Percentiles rank a stretch among this genome's conserved stretches.
phyloP scores from a whole-genome alignment of 2,797 vertebrate genomes.

The Fistularia commersonii region DNA sequence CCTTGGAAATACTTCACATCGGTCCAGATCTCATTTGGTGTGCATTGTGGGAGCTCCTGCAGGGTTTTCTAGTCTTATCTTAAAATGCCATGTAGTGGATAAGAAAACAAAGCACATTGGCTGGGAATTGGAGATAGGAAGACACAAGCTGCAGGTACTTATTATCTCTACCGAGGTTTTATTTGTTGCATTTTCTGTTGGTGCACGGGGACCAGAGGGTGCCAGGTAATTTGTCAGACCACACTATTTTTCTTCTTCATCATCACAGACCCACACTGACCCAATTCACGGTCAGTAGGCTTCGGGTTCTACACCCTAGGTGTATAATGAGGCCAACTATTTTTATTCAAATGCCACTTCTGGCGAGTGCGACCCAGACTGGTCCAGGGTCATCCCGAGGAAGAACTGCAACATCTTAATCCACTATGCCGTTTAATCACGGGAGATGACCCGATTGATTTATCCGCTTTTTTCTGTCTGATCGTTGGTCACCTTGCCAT shows the following conservation, averaged over 20 bases:
- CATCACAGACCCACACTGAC: constrained; percentile 24
- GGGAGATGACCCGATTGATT: too few relatives aligned
- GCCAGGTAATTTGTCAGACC: too few relatives aligned
- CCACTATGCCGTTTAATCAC: too few relatives aligned
- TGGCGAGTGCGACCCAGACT: constrained; percentile 46
- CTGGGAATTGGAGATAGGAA: constrained; percentile 7
- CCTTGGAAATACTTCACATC: constrained; percentile 1
- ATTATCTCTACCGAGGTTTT: constrained; percentile 1
- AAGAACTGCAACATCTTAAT: too few relatives aligned
- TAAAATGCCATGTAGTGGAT: constrained; percentile 20
- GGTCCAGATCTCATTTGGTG: constrained; percentile 9
- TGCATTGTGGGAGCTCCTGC: constrained; percentile 3
- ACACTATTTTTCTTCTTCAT: constrained; percentile 5
- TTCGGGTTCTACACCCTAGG: background rate
- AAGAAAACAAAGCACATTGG: constrained; percentile 16
- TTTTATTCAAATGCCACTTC: constrained; percentile 41
- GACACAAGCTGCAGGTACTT: background rate
- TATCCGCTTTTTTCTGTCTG: too few relatives aligned
- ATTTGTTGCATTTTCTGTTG: background rate
- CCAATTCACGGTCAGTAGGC: constrained; percentile 27
- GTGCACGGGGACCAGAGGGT: background rate
- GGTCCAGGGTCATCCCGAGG: constrained; percentile 42
- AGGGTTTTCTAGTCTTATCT: constrained; percentile 19
- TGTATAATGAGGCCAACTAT: constrained; percentile 32
- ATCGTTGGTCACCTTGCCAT: too few relatives aligned